Evolutionary conservation across 30 jellyfish, hydroid and myxozoan species (phyloP), one percentile per base, ranked within the genome.

Genomic region (Cassiopea xamachana): DNA sequence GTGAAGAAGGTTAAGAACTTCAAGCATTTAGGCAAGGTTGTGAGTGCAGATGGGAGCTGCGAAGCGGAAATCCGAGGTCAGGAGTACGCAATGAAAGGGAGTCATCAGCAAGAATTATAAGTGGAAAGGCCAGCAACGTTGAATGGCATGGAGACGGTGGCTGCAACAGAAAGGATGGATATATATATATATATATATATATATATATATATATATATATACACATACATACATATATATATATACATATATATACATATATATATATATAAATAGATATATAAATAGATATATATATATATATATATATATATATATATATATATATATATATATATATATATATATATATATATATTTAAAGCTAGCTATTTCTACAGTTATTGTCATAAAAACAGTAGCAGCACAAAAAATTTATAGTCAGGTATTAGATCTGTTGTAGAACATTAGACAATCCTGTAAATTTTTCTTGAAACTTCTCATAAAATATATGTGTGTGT

Each of bases 91-190:
- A 75, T n/a, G 87, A 78, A 47, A 48, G 48, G 71, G 27, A 78
- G 71, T 8, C 51, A 15, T 60, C 75, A 55, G 74, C 73, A 10
- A 49, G 87, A 69, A 27, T 51, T 14, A 78, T 7, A 27, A 50
- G 87, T 55, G 50, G 3, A 47, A 39, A 62, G 77, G 48, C 80
- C 89, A 61, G 89, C 80, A n/a, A 81, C 61, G 89, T 62, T 81
- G 80, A 60, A 81, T 48, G 89, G 89, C 2, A 81, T 81, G 80
- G 89, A 81, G 80, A 16, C 80, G 77, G 89, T 81, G n/a, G 14
- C 89, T 13, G 70, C 61, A 27, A 69, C 46, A 69, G 27, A 69
- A 69, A 27, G 48, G 46, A 69, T 45, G 17, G 12, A 69, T 45
- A 69, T 69, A 69, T 45, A 69, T 71, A 71, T 48, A 71, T 71